Evolutionary conservation across 2,797 vertebrate species (phyloP), one percentile per base, ranked within the genome.

Genomic region (Hozukius guyotensis): DNA sequence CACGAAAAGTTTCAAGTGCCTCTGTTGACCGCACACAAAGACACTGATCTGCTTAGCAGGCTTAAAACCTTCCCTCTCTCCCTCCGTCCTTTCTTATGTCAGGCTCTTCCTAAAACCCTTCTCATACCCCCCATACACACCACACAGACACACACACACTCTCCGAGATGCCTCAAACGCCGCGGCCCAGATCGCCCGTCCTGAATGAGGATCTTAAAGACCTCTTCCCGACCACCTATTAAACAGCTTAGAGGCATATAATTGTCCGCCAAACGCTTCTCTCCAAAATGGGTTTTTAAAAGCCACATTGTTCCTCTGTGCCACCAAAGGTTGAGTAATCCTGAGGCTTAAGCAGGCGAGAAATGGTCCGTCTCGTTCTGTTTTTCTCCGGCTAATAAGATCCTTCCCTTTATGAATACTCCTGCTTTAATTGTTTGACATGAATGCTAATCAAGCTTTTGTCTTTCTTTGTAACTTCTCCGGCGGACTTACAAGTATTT

Each of bases 241-340:
- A 94, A 94, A 92, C 88, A 91, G 92, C 91, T 94, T 92, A 92
- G 87, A 85, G 85, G 84, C 88, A 65, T 79, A 87, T 92, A 87
- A 94, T 93, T 93, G 91, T 92, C 89, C 82, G 70, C 71, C 91
- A 86, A 89, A 91, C 67, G 85, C 90, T 88, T 86, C 86, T 80
- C 82, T 83, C 68, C 81, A 88, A 90, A 94, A 93, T 87, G 78
- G 84, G 75, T 79, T 91, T 92, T 90, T 93, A 85, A 93, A 91
- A 90, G 88, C 89, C 90, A 88, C 91, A 92, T 92, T 94, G 93
- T 93, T 94, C 86, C 59, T 87, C 65, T 65, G 69, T 68, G 73
- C 89, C 91, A 93, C 92, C 86, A 87, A 93, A 93, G 91, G 89
- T 92, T 89, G 87, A 83, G 88, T 94, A 94, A 94, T 93, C 89